Evolutionary conservation across 2,888 invertebrate species (phyloP).

Genomic region (Macrosiphum euphorbiae): DNA sequence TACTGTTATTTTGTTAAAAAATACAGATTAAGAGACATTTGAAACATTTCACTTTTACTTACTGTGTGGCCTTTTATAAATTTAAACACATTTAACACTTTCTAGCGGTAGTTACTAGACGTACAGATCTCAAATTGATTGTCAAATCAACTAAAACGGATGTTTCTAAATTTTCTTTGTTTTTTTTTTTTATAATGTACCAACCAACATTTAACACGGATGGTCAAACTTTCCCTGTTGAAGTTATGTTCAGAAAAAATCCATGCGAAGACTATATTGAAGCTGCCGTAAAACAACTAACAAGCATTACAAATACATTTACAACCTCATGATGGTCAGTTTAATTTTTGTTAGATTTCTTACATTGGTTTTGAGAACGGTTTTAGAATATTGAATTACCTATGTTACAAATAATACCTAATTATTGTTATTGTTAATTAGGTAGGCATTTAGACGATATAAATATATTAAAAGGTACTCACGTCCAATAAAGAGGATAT

Average conservation of each 20-base stretch:
- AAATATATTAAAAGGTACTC: slow-evolving; percentile 82
- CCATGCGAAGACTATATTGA: slow-evolving; percentile 99
- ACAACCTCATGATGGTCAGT: slow-evolving; percentile 79
- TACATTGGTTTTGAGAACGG: not conserved
- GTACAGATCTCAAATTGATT: slow-evolving; percentile 93
- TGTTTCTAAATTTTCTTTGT: slow-evolving; percentile 94
- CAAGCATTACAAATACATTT: slow-evolving; percentile 96
- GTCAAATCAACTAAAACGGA: slow-evolving; percentile 99
- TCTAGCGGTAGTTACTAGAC: slow-evolving; percentile 85
- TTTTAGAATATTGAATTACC: no score
- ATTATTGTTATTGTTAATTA: slow-evolving; percentile 67
- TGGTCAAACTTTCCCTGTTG: slow-evolving; percentile 98
- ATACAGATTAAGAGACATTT: not conserved
- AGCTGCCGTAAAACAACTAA: slow-evolving; percentile 95
- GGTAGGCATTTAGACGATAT: slow-evolving; percentile 80
- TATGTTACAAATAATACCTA: not conserved
- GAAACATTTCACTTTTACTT: not conserved
- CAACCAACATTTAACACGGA: slow-evolving; percentile 96
- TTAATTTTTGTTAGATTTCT: slow-evolving; percentile 20
- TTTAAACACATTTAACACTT: slow-evolving; percentile 10
- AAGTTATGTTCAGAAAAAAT: slow-evolving; percentile 91
- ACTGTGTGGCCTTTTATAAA: not conserved
- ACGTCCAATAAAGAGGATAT: no score
- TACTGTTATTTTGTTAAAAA: not conserved
- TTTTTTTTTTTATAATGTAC: slow-evolving; percentile 96